Base-by-base conservation (phyloP, 2,888 invertebrate genomes). In the Chalcis sispes region DNA sequence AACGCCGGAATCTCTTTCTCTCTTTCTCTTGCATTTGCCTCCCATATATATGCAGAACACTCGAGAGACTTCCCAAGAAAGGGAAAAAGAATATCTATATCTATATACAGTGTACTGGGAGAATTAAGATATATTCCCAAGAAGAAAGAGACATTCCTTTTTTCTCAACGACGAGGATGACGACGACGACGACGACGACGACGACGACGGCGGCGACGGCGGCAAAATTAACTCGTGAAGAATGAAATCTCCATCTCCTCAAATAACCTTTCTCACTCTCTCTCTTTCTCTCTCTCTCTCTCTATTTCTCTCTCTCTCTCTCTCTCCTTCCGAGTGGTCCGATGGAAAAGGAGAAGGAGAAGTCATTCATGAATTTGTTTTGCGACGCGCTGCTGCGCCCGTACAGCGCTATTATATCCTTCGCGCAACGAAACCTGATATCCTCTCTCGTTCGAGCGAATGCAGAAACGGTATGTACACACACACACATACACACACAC, bases 221-320 rank as follows among this genome's bases (percentile, higher is more conserved):
- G 42, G 27, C 36, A 46, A 65, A 75, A 75, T 75, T 64, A 71
- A 71, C 70, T 70, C 59, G 52, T 65, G 58, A 70, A 64, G 75
- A 75, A 71, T 59, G 75, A 70, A 75, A 75, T 75, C 75, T 75
- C 70, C 75, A 65, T 75, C 59, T n/a, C n/a, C n/a, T n/a, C n/a
- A n/a, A n/a, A n/a, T n/a, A n/a, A n/a, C n/a, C n/a, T n/a, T n/a
- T n/a, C n/a, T n/a, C n/a, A n/a, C n/a, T n/a, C n/a, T n/a, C n/a
- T n/a, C n/a, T n/a, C n/a, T n/a, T n/a, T n/a, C n/a, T n/a, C n/a
- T n/a, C n/a, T n/a, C n/a, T n/a, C n/a, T n/a, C n/a, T n/a, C n/a
- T n/a, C n/a, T n/a, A n/a, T n/a, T n/a, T n/a, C n/a, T n/a, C n/a
- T n/a, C n/a, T n/a, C n/a, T n/a, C n/a, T n/a, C n/a, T n/a, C n/a